phyloP scores from a whole-genome alignment of 2,797 vertebrate genomes.

The Sphenopsis melanotis region DNA sequence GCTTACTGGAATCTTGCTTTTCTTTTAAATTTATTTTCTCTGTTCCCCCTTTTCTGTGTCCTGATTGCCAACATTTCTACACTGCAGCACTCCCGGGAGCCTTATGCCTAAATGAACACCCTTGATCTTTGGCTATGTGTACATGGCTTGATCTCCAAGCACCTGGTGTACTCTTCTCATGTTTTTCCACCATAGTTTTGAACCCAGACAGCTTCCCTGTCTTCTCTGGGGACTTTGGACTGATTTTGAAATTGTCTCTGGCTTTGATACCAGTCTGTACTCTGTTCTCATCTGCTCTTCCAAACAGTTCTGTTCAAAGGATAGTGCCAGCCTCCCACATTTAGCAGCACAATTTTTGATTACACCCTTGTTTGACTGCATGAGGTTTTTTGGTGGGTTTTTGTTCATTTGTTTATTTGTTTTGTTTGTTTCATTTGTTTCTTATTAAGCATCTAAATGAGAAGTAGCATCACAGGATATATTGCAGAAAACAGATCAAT shows the following conservation, averaged over 20 bases:
- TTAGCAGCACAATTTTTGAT: background rate
- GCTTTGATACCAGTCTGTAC: background rate
- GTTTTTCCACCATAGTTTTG: background rate
- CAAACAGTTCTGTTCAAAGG: background rate
- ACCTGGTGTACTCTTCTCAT: fast-evolving
- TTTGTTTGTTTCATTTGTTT: background rate
- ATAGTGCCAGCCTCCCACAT: background rate
- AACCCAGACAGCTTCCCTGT: background rate
- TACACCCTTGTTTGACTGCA: background rate
- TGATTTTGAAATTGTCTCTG: background rate
- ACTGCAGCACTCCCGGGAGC: background rate
- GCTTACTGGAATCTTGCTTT: background rate
- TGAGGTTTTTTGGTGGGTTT: background rate
- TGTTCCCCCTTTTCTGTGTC: background rate
- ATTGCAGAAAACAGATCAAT: background rate
- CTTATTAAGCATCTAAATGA: background rate
- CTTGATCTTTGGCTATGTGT: background rate
- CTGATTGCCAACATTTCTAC: background rate
- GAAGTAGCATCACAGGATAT: background rate
- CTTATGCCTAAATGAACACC: background rate
- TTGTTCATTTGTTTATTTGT: background rate
- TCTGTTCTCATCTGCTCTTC: background rate
- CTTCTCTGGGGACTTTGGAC: background rate
- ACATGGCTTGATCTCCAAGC: background rate
- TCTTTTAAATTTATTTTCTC: background rate